Evolutionary conservation across 2,888 invertebrate species (phyloP).

Genomic region (Amiota mariae): DNA sequence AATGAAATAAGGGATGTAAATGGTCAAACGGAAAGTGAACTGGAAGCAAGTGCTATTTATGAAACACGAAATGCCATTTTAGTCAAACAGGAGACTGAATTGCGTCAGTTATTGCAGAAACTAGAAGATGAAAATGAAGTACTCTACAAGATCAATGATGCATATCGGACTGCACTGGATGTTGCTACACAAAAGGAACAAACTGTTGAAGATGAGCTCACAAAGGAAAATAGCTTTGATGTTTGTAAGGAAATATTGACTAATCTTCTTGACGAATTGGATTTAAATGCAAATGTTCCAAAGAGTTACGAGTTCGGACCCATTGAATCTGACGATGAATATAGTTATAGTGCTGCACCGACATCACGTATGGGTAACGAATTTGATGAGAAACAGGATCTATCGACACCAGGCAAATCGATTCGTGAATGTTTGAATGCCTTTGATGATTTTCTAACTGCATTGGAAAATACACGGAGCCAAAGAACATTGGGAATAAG

Average conservation of each 20-base stretch:
- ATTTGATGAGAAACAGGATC: conserved; percentile 35
- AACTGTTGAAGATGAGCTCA: background rate
- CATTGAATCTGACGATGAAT: conserved; percentile 59
- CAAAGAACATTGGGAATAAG: conserved; percentile 17
- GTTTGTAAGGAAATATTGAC: conserved; percentile 48
- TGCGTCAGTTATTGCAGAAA: conserved; percentile 54
- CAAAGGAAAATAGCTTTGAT: conserved; percentile 33
- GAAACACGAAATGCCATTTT: conserved; percentile 28
- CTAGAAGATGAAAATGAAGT: conserved; percentile 57
- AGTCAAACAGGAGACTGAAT: conserved; percentile 53
- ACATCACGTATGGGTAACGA: conserved; percentile 20
- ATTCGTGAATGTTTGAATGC: conserved; percentile 54
- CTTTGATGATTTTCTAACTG: conserved; percentile 46
- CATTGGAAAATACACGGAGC: conserved; percentile 31
- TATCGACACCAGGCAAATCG: conserved; percentile 49
- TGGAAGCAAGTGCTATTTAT: conserved; percentile 16
- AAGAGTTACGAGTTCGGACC: conserved; percentile 52
- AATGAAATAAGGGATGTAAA: too few relatives aligned
- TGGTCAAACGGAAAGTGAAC: conserved; percentile 27
- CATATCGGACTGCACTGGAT: conserved; percentile 35
- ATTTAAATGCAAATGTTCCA: conserved; percentile 33
- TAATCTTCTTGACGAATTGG: conserved; percentile 50
- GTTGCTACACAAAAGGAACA: conserved; percentile 23
- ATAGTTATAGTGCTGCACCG: conserved; percentile 47
- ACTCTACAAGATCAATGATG: conserved; percentile 40